These are phyloP conservation scores for Sinopyrophorus schimmeli DNA, from an alignment of 2,888 invertebrate species.

Conservation along the genomic window DNA sequence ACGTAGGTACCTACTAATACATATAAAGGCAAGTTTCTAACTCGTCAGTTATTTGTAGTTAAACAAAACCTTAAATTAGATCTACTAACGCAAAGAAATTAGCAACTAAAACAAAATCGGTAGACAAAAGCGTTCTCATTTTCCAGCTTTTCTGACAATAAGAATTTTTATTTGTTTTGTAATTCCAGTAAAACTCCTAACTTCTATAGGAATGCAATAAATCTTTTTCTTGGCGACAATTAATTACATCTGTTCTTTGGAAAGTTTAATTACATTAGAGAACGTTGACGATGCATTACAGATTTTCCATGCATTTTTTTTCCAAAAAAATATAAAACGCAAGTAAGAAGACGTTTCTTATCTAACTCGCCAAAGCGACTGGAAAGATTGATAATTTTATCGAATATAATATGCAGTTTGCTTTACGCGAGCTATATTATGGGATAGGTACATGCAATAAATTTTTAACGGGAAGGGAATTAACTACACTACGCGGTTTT, in stretches of 20 bases:
- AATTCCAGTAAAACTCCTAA: constrained; percentile 9
- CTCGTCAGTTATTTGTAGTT: too few species aligned
- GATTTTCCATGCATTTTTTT: not conserved
- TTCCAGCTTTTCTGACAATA: constrained; percentile 3
- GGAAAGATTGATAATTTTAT: constrained; percentile 1
- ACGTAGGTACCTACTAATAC: too few species aligned
- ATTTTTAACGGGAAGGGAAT: constrained; percentile 17
- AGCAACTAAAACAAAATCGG: too few species aligned
- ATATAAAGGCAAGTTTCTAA: too few species aligned
- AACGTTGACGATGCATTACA: not conserved
- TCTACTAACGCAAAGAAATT: too few species aligned
- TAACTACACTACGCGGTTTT: constrained; percentile 20
- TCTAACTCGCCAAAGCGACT: not conserved
- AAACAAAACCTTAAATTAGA: too few species aligned
- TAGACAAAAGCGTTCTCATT: too few species aligned
- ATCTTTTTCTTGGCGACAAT: constrained; percentile 11
- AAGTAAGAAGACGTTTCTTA: not conserved
- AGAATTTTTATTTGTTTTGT: constrained; percentile 7
- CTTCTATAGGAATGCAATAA: constrained; percentile 20
- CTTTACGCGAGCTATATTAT: constrained; percentile 11
- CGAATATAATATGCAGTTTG: constrained; percentile 13
- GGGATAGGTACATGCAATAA: constrained; percentile 16
- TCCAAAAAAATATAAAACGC: not conserved
- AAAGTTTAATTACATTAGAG: constrained; percentile 6
- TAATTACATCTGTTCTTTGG: constrained; percentile 13